Evolutionary conservation across 2,113 vertebrate genomes (phyloP).

Genomic region (Heterotis niloticus): DNA sequence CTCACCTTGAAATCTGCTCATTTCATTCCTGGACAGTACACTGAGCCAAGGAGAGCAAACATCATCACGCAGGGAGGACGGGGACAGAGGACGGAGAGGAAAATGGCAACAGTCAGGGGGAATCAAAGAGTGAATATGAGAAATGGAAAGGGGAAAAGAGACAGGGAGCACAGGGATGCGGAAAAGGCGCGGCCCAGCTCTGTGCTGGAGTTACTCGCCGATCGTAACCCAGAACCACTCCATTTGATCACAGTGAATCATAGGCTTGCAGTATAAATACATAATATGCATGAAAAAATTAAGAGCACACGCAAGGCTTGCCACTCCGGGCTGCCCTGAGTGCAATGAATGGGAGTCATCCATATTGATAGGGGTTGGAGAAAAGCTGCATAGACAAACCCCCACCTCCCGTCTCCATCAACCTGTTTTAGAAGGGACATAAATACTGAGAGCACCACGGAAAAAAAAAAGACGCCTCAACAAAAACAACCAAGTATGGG

Average conservation of each 20-base stretch:
- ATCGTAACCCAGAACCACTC: slow-evolving; percentile 59
- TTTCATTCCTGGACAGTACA: neutral
- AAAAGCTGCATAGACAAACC: slow-evolving; percentile 61
- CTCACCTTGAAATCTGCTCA: slow-evolving; percentile 20
- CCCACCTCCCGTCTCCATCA: slow-evolving; percentile 48
- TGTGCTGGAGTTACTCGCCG: slow-evolving; percentile 55
- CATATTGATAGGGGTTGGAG: slow-evolving; percentile 63
- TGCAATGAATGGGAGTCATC: slow-evolving; percentile 55
- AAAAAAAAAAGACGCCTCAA: slow-evolving; percentile 11
- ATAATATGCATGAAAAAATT: slow-evolving; percentile 62
- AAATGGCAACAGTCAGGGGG: neutral
- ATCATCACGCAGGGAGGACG: neutral
- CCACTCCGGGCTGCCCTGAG: slow-evolving; percentile 49
- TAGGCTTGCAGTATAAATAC: slow-evolving; percentile 62
- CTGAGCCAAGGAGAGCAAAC: too few relatives aligned
- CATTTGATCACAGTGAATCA: slow-evolving; percentile 64
- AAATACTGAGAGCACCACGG: slow-evolving; percentile 3
- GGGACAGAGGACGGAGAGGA: neutral
- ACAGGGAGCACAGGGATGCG: slow-evolving; percentile 26
- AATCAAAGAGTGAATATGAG: slow-evolving; percentile 20
- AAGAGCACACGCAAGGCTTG: slow-evolving; percentile 47
- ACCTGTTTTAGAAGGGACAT: slow-evolving; percentile 43
- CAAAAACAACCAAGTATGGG: neutral
- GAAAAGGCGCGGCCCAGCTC: slow-evolving; percentile 36
- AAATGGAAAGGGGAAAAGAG: slow-evolving; percentile 24